These are phyloP conservation scores for Nettapus auritus DNA, from an alignment of 2,113 vertebrate species.

Conservation along the genomic window DNA sequence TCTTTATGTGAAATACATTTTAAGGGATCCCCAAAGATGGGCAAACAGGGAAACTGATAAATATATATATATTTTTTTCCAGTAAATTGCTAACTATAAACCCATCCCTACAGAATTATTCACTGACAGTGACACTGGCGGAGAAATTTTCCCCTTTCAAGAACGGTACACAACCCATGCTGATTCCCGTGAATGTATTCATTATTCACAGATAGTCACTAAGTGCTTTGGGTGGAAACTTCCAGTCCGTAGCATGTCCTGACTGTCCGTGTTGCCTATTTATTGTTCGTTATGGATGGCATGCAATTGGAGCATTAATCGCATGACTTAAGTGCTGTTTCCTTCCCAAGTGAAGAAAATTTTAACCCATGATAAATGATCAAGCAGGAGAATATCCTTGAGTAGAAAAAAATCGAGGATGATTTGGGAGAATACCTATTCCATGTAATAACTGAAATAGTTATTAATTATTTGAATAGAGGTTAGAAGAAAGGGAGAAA, in stretches of 20 bases:
- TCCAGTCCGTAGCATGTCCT: background rate
- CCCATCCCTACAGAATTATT: background rate
- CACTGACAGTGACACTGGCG: background rate
- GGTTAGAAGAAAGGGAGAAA: background rate
- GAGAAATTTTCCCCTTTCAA: background rate
- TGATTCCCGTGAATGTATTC: background rate
- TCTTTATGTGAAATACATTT: background rate
- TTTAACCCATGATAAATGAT: background rate
- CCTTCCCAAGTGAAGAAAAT: background rate
- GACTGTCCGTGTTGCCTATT: background rate
- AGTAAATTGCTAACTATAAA: background rate
- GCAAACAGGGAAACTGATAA: background rate
- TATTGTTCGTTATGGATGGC: background rate
- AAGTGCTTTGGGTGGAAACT: conserved; percentile 3
- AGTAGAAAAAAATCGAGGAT: background rate
- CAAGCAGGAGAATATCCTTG: background rate
- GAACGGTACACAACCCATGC: background rate
- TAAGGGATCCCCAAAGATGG: background rate
- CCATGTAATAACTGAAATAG: background rate
- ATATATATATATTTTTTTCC: background rate
- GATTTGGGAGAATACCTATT: background rate
- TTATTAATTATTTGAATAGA: background rate
- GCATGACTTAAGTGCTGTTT: background rate
- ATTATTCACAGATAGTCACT: background rate
- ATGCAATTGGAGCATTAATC: background rate